These are phyloP conservation scores for Mellilla xanthometata DNA, from an alignment of 2,888 invertebrate genomes.

Conservation along the genomic window DNA sequence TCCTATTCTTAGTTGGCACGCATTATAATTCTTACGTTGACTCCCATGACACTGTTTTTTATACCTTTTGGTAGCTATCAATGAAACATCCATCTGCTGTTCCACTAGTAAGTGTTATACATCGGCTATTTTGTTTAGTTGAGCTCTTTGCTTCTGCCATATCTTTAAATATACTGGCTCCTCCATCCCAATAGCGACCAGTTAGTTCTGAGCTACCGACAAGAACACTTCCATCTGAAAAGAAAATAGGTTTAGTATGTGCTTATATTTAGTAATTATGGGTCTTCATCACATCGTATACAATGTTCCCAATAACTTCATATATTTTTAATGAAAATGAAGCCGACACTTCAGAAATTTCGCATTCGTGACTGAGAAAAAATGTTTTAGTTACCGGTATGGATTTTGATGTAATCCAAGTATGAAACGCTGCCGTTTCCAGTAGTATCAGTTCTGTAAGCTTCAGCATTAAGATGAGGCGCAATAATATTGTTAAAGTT, in stretches of 20 bases:
- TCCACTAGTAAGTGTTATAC: conserved; percentile 57
- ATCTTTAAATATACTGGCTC: conserved; percentile 54
- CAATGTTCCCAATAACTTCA: no score
- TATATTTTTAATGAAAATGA: no score
- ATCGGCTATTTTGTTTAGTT: conserved; percentile 44
- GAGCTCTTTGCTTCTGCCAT: conserved; percentile 44
- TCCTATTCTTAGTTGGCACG: no score
- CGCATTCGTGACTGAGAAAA: neutral
- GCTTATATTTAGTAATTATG: no score
- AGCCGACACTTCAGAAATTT: no score
- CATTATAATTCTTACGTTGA: no score
- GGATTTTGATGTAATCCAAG: conserved; percentile 63
- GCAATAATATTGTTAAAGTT: conserved; percentile 63
- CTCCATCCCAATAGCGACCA: conserved; percentile 76
- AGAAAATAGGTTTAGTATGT: neutral
- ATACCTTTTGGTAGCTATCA: conserved; percentile 59
- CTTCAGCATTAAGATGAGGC: conserved; percentile 75
- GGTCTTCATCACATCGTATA: no score
- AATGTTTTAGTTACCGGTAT: conserved; percentile 50
- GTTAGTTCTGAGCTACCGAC: conserved; percentile 74
- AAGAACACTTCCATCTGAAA: conserved; percentile 67
- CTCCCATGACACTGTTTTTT: no score
- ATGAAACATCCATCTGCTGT: conserved; percentile 73
- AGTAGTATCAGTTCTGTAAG: conserved; percentile 65
- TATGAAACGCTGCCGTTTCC: conserved; percentile 58